A percentile compares a stretch with the other conserved stretches of the same genome.
phyloP scores from a whole-genome alignment of 2,113 vertebrate species.

The Pygoscelis antarcticus region DNA sequence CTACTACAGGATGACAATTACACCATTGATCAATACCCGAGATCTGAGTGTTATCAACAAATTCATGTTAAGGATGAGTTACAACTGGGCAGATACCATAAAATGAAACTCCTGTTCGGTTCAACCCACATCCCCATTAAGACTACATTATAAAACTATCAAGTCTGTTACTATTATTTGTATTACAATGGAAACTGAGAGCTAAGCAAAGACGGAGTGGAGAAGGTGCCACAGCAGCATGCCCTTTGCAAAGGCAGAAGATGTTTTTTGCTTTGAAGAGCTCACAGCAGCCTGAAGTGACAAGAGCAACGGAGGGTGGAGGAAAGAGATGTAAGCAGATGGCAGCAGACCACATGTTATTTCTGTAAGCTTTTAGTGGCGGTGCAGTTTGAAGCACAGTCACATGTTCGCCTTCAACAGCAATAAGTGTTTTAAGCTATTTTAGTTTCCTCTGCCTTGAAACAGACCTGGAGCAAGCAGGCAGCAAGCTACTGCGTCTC shows the following conservation, averaged over 20 bases:
- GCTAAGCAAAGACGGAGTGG: not conserved
- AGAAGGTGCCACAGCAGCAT: not conserved
- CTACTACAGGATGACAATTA: slow-evolving; percentile 67
- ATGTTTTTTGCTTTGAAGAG: slow-evolving; percentile 2
- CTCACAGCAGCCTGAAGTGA: slow-evolving; percentile 22
- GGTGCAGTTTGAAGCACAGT: not conserved
- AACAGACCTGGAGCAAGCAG: not conserved
- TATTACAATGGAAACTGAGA: not conserved
- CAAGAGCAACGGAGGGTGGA: not conserved
- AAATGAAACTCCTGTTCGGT: slow-evolving; percentile 27
- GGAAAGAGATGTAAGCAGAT: slow-evolving; percentile 58
- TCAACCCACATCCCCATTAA: slow-evolving; percentile 28
- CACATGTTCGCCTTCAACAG: slow-evolving; percentile 43
- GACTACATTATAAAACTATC: not conserved
- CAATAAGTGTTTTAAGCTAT: slow-evolving; percentile 3
- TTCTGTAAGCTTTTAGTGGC: slow-evolving; percentile 19
- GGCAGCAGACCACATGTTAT: slow-evolving; percentile 46
- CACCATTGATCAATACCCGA: slow-evolving; percentile 77
- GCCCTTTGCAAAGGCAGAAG: not conserved
- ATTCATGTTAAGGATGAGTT: slow-evolving; percentile 56
- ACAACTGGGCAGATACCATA: slow-evolving; percentile 45
- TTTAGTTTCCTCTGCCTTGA: slow-evolving; percentile 26
- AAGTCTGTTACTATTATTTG: not conserved
- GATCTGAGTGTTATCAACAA: slow-evolving; percentile 51
- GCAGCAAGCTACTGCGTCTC: not conserved